These are phyloP conservation scores for Scaptomyza caliginosa DNA, from an alignment of 2,888 invertebrate genomes.

Conservation along the genomic window DNA sequence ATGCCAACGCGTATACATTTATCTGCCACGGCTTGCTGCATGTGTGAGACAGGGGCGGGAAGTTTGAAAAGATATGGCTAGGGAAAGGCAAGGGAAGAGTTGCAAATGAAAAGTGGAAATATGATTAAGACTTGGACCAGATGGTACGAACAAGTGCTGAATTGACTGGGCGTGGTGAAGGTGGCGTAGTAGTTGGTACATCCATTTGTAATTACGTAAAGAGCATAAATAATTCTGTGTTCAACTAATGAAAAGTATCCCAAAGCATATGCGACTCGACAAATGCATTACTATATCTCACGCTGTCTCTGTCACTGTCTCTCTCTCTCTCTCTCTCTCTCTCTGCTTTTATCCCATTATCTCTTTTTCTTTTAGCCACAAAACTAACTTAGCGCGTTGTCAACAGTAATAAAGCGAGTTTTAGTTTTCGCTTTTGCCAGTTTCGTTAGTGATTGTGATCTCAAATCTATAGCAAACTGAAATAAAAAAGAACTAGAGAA, in stretches of 20 bases:
- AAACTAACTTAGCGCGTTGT: constrained; percentile 9
- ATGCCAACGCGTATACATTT: background rate
- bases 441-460: background rate
- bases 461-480: background rate
- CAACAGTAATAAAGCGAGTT: background rate
- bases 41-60: background rate
- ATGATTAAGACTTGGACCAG: constrained; percentile 40
- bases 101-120: constrained; percentile 11
- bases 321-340: background rate
- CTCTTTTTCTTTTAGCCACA: background rate
- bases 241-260: constrained; percentile 50
- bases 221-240: constrained; percentile 65
- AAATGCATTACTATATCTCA: constrained; percentile 7
- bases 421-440: background rate
- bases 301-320: background rate
- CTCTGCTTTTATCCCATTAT: background rate
- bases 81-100: background rate
- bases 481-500: background rate
- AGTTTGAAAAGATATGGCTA: background rate
- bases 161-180: background rate
- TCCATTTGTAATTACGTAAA: constrained; percentile 62
- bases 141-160: background rate
- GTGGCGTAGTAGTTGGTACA: background rate
- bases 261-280: constrained; percentile 13
- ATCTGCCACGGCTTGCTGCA: background rate